Evolutionary conservation across 2,113 vertebrate genomes (phyloP).

Genomic region (Psammodynastes pulverulentus): DNA sequence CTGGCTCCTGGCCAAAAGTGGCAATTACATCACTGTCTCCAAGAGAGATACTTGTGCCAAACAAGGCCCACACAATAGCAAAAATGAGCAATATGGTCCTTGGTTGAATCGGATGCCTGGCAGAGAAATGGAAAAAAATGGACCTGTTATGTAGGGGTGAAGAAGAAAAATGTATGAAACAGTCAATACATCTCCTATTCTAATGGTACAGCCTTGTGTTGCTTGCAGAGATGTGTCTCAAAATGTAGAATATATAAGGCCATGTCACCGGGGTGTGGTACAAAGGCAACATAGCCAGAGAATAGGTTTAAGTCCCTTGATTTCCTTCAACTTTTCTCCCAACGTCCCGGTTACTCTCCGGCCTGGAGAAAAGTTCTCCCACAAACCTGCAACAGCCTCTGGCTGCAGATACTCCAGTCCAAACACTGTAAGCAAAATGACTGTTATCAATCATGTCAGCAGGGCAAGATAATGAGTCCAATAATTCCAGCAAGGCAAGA

Average conservation of each 20-base stretch:
- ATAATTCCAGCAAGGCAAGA: too few relatives aligned
- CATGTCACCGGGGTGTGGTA: too few relatives aligned
- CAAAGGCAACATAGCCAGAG: too few relatives aligned
- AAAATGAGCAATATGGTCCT: conserved; percentile 37
- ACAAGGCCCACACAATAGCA: conserved; percentile 10
- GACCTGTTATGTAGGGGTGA: conserved; percentile 27
- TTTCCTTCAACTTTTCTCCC: too few relatives aligned
- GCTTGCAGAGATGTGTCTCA: neutral
- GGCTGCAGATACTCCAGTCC: too few relatives aligned
- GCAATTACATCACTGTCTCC: neutral
- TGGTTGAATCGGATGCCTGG: neutral
- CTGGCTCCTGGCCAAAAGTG: conserved; percentile 3
- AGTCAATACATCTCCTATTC: conserved; percentile 34
- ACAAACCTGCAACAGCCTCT: too few relatives aligned
- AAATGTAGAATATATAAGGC: neutral
- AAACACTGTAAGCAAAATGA: too few relatives aligned
- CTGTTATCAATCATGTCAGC: too few relatives aligned
- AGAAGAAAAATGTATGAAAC: conserved; percentile 40
- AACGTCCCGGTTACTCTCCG: too few relatives aligned
- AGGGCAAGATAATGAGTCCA: too few relatives aligned
- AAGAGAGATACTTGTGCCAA: conserved; percentile 34
- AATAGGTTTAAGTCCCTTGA: too few relatives aligned
- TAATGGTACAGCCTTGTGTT: neutral
- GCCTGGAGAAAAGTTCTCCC: too few relatives aligned
- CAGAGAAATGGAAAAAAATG: conserved; percentile 8